These are phyloP conservation scores for Branchellion lobata DNA, from an alignment of 2,888 invertebrate species.

Conservation along the genomic window DNA sequence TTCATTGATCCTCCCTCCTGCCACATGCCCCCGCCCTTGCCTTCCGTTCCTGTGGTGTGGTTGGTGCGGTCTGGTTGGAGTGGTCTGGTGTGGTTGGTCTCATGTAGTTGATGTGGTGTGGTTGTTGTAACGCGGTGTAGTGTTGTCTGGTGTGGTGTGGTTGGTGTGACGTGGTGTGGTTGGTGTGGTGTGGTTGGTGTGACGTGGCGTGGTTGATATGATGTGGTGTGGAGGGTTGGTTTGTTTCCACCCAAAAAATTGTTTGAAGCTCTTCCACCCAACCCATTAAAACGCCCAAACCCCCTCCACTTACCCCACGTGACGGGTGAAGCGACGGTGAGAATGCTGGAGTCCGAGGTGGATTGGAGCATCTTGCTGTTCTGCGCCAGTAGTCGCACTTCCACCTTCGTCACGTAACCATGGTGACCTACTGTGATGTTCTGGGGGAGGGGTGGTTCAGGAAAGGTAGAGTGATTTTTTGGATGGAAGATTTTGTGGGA, in stretches of 20 bases:
- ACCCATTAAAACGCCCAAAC: not conserved
- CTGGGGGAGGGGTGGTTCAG: not conserved
- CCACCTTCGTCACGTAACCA: not conserved
- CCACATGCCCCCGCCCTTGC: not conserved
- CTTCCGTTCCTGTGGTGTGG: not conserved
- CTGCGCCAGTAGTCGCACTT: not conserved
- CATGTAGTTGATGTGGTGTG: no score
- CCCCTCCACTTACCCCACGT: not conserved
- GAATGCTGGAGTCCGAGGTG: not conserved
- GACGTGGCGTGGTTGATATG: no score
- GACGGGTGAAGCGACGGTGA: not conserved
- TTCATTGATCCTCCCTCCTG: not conserved
- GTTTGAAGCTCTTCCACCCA: no score
- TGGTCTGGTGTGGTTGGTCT: not conserved
- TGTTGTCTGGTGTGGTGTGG: not conserved
- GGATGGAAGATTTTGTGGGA: no score
- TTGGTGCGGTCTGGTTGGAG: no score
- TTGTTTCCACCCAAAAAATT: no score
- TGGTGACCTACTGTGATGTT: not conserved
- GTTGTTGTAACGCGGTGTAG: not conserved
- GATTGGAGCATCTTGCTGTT: not conserved
- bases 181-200: no score
- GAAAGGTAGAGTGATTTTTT: no score
- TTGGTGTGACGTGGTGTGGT: not conserved
- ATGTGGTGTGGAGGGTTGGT: no score